Conservation (phyloP, 1,140 invertebrate genomes). For the Dendrolimus kikuchii region DNA sequence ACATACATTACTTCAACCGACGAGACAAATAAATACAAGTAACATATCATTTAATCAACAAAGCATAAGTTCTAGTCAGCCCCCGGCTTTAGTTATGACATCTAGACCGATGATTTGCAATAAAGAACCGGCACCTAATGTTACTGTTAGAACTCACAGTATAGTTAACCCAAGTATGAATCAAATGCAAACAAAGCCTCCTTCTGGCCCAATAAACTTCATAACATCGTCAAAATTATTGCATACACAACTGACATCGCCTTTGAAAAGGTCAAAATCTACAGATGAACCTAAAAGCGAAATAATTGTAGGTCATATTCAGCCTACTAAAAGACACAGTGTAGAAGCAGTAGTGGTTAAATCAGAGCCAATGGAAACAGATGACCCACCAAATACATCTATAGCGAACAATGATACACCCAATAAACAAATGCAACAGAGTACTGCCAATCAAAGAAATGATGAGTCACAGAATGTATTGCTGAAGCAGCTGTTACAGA, state of each 20-base stretch:
- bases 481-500: slow-evolving; percentile 91
- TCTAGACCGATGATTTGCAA: slow-evolving; percentile 53
- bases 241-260: slow-evolving; percentile 73
- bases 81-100: slow-evolving; percentile 69
- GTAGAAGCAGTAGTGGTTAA: slow-evolving; percentile 70
- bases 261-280: slow-evolving; percentile 69
- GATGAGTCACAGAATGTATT: slow-evolving; percentile 92
- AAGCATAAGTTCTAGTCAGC: slow-evolving; percentile 67
- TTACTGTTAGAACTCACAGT: slow-evolving; percentile 58
- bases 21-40: slow-evolving; percentile 49
- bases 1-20: slow-evolving; percentile 62
- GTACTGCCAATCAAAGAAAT: slow-evolving; percentile 62
- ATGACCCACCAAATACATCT: slow-evolving; percentile 37
- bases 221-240: slow-evolving; percentile 67
- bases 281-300: slow-evolving; percentile 71
- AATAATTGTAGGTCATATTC: slow-evolving; percentile 62
- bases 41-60: slow-evolving; percentile 68
- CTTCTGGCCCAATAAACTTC: slow-evolving; percentile 51
- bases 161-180: slow-evolving; percentile 46
- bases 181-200: slow-evolving; percentile 47
- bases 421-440: slow-evolving; percentile 31
- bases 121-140: slow-evolving; percentile 58
- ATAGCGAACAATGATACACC: slow-evolving; percentile 21
- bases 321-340: slow-evolving; percentile 64
- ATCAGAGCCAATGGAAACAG: slow-evolving; percentile 67